These are phyloP conservation scores for Nilaparvata lugens DNA, from an alignment of 1,140 invertebrate genomes.

Conservation along the genomic window DNA sequence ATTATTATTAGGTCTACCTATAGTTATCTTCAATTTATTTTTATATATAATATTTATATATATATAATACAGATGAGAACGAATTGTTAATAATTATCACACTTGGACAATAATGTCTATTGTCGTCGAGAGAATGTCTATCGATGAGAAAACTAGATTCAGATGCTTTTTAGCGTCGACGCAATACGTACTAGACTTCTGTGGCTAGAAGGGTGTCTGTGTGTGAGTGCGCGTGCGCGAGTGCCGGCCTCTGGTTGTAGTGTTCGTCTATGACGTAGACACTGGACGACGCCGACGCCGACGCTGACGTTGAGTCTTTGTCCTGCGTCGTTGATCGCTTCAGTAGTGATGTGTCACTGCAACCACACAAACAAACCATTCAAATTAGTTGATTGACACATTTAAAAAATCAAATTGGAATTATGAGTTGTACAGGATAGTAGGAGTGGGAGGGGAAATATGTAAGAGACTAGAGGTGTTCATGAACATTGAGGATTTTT, in stretches of 20 bases:
- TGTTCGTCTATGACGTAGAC: constrained; percentile 54
- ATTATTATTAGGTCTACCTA: too few species aligned
- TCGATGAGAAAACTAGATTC: constrained; percentile 8
- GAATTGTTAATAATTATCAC: constrained; percentile 26
- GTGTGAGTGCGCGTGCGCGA: constrained; percentile 27
- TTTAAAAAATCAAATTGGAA: too few species aligned
- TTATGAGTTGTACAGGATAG: too few species aligned
- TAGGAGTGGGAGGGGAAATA: too few species aligned
- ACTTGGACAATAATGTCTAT: constrained; percentile 26
- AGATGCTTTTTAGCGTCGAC: background rate
- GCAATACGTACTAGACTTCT: constrained; percentile 45
- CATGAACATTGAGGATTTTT: too few species aligned
- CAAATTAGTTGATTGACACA: too few species aligned
- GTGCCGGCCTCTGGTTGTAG: constrained; percentile 34
- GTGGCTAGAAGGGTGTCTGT: constrained; percentile 45
- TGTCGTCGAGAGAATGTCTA: constrained; percentile 11
- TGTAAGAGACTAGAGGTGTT: too few species aligned
- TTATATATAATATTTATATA: constrained; percentile 19
- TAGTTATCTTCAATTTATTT: constrained; percentile 1
- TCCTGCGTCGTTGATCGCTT: constrained; percentile 37
- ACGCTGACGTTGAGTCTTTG: constrained; percentile 28
- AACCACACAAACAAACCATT: constrained; percentile 23
- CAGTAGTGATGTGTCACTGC: constrained; percentile 37
- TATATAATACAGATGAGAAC: constrained; percentile 26
- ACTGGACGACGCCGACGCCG: constrained; percentile 22